Base-by-base conservation (phyloP, 2,888 invertebrate species). In the Drosophila cognata region DNA sequence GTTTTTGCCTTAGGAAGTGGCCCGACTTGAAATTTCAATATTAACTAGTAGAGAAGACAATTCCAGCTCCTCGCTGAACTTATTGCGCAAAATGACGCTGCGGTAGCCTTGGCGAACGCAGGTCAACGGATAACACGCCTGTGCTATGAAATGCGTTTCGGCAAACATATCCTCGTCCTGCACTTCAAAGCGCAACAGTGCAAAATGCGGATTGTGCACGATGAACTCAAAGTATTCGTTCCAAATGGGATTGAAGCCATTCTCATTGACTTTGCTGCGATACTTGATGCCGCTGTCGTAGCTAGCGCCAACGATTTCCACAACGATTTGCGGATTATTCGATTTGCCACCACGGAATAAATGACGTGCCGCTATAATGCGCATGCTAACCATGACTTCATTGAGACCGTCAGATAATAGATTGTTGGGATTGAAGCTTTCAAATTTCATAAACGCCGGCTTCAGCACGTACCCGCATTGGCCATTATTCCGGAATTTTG, bases 141-240 rank as follows among this genome's bases (percentile, higher is more conserved):
- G 99, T 0, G 99, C 99, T 73, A 99, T 96, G 93, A 99, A 98
- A 94, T 98, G 98, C 16, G 96, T 97, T 90, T 99, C 99, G 0
- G 98, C 98, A 93, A 99, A 99, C 94, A 98, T 97, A 92, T 99
- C 99, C 93, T 98, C 99, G 93, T 98, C 98, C 93, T 98, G 97
- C 0, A 98, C 97, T 48, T 97, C 94, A 93, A 99, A 98, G 43
- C 98, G 94, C 56, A 98, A 93, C 56, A 99, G 93, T 0, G 98
- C 97, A 90, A 98, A 94, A 62, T 97, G 95, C 0, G 98, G 97
- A 94, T 97, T 97, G 18, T 94, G 93, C 16, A 99, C 94, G 46
- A 96, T 95, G 92, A 98, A 98, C 87, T 97, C 96, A 93, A 97
- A 97, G 13, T 94, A 94, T 91, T 98, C 98, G 91, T 97, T 97